Evolutionary conservation across 2,797 vertebrate genomes (phyloP), one percentile per base, ranked within the genome.

Genomic region (Lagodon rhomboides): DNA sequence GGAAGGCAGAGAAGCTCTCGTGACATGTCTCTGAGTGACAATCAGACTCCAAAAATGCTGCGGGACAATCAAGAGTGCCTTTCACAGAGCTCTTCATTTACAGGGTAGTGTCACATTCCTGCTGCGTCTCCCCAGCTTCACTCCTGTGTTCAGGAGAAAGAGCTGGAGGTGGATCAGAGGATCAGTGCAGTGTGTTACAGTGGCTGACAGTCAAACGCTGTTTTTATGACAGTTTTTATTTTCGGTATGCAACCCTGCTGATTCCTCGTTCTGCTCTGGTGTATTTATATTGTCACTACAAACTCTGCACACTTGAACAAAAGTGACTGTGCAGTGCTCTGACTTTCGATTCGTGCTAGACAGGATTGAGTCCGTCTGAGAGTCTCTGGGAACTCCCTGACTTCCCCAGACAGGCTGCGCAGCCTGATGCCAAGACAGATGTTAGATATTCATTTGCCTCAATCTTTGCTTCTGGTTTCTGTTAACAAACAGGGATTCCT

Each of bases 71-170:
- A 15, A 15, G 47, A 22, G 76, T 72, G 84, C 64, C 77, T 87
- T 71, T 77, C 58, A 70, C 79, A 13, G 66, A 1, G 34, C 83
- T 82, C 13, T 59, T 85, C 79, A 84, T 90, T 92, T 77, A 75
- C 88, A 89, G 72, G 34, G 3, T 2, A 13, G 85, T 83, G 92
- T 85, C 61, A 87, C 87, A 88, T 90, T 90, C 87, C 73, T 86
- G 54, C 72, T 66, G 60, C 6, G 2, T 53, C 76, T 73, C 64
- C 70, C 49, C 77, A 23, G 50, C 59, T 18, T 44, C 34, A n/a
- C 51, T 79, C 47, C 5, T 44, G 20, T 41, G 20, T 41, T 74
- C 53, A 43, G 34, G 54, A 75, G 44, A 54, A 59, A 23, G 34
- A 70, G 9, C 43, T 34, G 12, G 3, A 23, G 53, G 17, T 41